Conservation (phyloP, 2,113 vertebrate species). For the Cryptotis parvus region DNA sequence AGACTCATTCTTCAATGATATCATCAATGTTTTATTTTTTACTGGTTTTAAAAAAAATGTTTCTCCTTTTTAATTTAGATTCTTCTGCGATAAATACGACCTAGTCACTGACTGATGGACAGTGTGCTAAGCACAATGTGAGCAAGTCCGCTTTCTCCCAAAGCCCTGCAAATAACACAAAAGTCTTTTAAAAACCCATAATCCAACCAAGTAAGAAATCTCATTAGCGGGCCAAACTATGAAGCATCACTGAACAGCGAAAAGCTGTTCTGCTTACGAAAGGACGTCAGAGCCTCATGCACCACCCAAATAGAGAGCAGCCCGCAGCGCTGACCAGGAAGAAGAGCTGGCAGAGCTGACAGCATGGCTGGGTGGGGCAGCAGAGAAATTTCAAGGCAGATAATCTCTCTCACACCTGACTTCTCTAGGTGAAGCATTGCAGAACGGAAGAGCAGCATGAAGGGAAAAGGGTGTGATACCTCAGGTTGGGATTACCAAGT, state of each 20-base stretch:
- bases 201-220: constrained; percentile 21
- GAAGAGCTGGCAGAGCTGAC: not conserved
- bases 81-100: constrained; percentile 27
- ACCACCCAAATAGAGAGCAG: not conserved
- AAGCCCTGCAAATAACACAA: constrained; percentile 16
- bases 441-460: not conserved
- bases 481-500: not conserved
- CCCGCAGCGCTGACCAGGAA: not conserved
- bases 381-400: not conserved
- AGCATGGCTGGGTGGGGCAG: not conserved
- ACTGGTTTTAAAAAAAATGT: not conserved
- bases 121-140: not conserved
- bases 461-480: not conserved
- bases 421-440: not conserved
- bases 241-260: constrained; percentile 16
- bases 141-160: not conserved
- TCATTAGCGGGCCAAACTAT: not conserved
- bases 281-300: not conserved
- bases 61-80: constrained; percentile 22
- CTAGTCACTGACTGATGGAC: not conserved
- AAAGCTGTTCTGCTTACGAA: not conserved
- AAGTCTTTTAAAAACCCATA: constrained; percentile 3
- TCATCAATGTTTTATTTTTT: constrained; percentile 61
- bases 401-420: not conserved
- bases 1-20: constrained; percentile 53